Conservation (phyloP, 2,797 vertebrate genomes). For the Melanotaenia nigrans region DNA sequence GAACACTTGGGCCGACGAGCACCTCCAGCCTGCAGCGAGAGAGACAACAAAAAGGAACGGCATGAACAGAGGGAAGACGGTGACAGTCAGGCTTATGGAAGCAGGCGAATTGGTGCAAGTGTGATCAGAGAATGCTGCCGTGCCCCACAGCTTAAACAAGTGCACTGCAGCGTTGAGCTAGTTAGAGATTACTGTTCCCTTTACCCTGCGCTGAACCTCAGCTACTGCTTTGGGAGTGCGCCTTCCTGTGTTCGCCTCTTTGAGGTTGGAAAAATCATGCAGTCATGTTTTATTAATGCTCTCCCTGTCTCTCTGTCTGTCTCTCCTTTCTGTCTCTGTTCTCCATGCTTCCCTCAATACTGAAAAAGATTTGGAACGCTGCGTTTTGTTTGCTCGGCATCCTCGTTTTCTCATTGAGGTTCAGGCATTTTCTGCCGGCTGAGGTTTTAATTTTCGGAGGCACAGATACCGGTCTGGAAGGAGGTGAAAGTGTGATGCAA, state of each 20-base stretch:
- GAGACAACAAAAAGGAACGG: conserved; percentile 21
- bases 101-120: conserved; percentile 37
- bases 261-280: conserved; percentile 82
- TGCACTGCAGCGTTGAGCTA: conserved; percentile 65
- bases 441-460: conserved; percentile 26
- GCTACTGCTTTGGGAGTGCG: conserved; percentile 69
- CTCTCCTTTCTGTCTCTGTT: conserved; percentile 40
- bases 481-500: conserved; percentile 35
- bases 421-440: conserved; percentile 26
- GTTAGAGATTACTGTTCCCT: conserved; percentile 74
- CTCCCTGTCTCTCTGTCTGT: conserved; percentile 51
- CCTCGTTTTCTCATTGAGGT: conserved; percentile 20
- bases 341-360: conserved; percentile 48
- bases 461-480: conserved; percentile 35
- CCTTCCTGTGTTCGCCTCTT: conserved; percentile 80
- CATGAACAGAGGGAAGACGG: conserved; percentile 45
- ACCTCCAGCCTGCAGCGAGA: conserved; percentile 57
- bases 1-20: conserved; percentile 3
- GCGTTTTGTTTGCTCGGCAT: conserved; percentile 59
- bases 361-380: conserved; percentile 55
- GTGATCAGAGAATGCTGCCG: conserved; percentile 58
- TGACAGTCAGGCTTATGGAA: conserved; percentile 28
- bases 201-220: conserved; percentile 83
- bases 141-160: conserved; percentile 60
- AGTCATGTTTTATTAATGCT: conserved; percentile 86